phyloP scores from a whole-genome alignment of 2,888 invertebrate species.

The Hirtodrosophila duncani region DNA sequence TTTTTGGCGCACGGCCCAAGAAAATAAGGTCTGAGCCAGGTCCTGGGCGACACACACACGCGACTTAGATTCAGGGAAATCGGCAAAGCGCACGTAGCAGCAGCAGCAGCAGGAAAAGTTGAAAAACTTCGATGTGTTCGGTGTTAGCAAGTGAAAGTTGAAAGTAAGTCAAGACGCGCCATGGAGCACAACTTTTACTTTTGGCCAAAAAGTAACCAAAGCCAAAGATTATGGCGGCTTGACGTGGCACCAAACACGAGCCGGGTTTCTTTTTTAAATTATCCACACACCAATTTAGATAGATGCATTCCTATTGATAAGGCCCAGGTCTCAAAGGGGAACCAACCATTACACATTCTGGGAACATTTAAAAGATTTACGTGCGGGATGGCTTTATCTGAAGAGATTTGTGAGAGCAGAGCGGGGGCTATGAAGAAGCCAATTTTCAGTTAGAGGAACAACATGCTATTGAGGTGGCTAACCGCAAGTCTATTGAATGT shows the following conservation, averaged over 20 bases:
- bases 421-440: too few relatives aligned
- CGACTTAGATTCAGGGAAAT: constrained; percentile 45
- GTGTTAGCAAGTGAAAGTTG: constrained; percentile 45
- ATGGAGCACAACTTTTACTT: constrained; percentile 52
- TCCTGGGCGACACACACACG: constrained; percentile 10
- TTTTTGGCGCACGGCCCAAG: constrained; percentile 47
- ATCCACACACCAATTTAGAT: constrained; percentile 6
- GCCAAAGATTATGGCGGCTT: too few relatives aligned
- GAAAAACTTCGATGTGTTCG: constrained; percentile 38
- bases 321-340: background rate
- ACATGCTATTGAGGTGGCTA: too few relatives aligned
- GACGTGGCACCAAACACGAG: too few relatives aligned
- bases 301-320: constrained; percentile 4
- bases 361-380: too few relatives aligned
- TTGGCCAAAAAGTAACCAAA: constrained; percentile 33
- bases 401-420: too few relatives aligned
- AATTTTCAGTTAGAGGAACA: too few relatives aligned
- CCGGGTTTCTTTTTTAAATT: too few relatives aligned
- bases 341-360: too few relatives aligned
- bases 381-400: too few relatives aligned
- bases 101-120: constrained; percentile 57
- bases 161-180: constrained; percentile 62
- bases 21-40: constrained; percentile 13
- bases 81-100: constrained; percentile 59
- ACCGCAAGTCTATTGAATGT: background rate